Evolutionary conservation across 2,888 invertebrate genomes (phyloP).

Genomic region (Argynnis bischoffii): DNA sequence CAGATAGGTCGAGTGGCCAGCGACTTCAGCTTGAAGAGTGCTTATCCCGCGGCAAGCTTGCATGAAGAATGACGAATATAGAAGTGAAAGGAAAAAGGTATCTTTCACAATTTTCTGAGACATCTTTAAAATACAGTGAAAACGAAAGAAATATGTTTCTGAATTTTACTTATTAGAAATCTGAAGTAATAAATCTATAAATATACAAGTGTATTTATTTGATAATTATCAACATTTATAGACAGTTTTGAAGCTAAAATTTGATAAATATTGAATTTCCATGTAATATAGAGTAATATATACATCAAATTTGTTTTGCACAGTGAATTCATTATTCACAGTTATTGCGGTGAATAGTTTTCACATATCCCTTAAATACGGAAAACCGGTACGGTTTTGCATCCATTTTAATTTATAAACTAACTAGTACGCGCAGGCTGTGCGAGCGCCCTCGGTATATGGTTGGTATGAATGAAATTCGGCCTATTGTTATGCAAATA

Average conservation of each 20-base stretch:
- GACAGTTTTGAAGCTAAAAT: too few relatives aligned
- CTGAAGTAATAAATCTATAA: too few relatives aligned
- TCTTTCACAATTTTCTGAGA: slow-evolving; percentile 29
- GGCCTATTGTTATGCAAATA: slow-evolving; percentile 80
- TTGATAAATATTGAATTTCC: too few relatives aligned
- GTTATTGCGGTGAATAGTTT: slow-evolving; percentile 16
- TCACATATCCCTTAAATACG: slow-evolving; percentile 21
- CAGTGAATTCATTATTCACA: slow-evolving; percentile 13
- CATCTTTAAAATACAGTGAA: slow-evolving; percentile 15
- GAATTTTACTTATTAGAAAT: too few relatives aligned
- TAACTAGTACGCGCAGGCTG: slow-evolving; percentile 35
- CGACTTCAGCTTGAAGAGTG: slow-evolving; percentile 36
- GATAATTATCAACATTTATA: too few relatives aligned
- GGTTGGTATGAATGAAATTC: slow-evolving; percentile 64
- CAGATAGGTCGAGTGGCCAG: slow-evolving; percentile 39
- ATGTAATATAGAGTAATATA: not conserved
- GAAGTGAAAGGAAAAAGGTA: slow-evolving; percentile 31
- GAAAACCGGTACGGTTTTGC: slow-evolving; percentile 28
- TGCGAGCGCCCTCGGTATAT: slow-evolving; percentile 28
- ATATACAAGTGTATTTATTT: too few relatives aligned
- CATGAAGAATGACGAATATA: slow-evolving; percentile 39
- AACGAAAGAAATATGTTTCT: not conserved
- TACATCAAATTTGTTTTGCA: slow-evolving; percentile 10
- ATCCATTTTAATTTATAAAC: slow-evolving; percentile 38
- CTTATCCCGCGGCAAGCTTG: slow-evolving; percentile 33